Evolutionary conservation across 2,888 invertebrate species (phyloP).

Genomic region (Ectobius pallidus): DNA sequence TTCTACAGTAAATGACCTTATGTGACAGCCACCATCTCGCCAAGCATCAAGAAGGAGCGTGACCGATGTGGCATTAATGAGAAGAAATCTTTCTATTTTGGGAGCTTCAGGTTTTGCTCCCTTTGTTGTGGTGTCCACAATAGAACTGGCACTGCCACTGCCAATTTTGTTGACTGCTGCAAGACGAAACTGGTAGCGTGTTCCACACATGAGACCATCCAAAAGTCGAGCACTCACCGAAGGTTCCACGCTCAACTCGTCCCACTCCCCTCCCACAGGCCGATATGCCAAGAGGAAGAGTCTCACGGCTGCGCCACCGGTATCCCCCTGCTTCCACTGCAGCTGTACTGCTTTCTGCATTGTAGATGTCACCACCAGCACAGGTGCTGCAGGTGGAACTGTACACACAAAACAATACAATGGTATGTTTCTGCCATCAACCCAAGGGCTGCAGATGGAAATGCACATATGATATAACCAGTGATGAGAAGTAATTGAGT

Average conservation of each 20-base stretch:
- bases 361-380: conserved; percentile 58
- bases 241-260: conserved; percentile 59
- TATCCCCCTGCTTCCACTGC: conserved; percentile 62
- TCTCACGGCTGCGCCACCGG: conserved; percentile 60
- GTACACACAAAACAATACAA: no score
- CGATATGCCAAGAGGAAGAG: conserved; percentile 62
- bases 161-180: conserved; percentile 56
- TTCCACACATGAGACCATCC: conserved; percentile 54
- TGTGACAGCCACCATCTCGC: conserved; percentile 56
- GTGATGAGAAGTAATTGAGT: no score
- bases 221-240: conserved; percentile 53
- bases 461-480: no score
- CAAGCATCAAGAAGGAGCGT: conserved; percentile 54
- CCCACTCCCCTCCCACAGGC: conserved; percentile 57
- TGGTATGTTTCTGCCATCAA: no score
- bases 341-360: conserved; percentile 61
- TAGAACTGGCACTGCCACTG: conserved; percentile 54
- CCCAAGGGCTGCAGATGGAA: no score
- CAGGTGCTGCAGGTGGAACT: conserved; percentile 66
- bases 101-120: conserved; percentile 53
- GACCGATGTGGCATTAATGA: conserved; percentile 55
- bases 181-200: conserved; percentile 54
- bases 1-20: conserved; percentile 55
- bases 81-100: conserved; percentile 52
- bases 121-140: conserved; percentile 54